Base-by-base conservation (phyloP, 1,140 invertebrate genomes). In the Brachionus paranguensis region DNA sequence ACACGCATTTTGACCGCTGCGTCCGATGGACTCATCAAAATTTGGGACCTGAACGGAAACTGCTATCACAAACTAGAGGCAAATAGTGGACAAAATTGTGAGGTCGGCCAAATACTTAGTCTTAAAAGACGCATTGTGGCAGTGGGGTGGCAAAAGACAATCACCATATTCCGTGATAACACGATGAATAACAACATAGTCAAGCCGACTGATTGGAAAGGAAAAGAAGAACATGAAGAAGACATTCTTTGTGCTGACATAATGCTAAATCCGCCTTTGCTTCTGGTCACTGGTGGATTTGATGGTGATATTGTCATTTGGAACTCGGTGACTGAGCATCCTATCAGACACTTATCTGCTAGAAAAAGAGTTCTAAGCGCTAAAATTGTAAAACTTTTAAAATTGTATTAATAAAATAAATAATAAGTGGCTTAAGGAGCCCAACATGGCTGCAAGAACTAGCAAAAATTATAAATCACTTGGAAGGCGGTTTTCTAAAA, bases 241-340 rank as follows among this genome's bases (percentile, higher is more conserved):
- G 93, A 94, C 86, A 92, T 95, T 47, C 89, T 93, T 55, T 92
- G 92, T 64, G 91, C 91, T 1, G 92, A 86, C 7, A 43, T 83
- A 47, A 83, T 68, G 60, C 88, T 87, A 74, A 84, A 85, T 84
- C 85, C 90, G n/a, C 92, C 93, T 1, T 90, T 93, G 86, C 89
- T 91, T 0, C 87, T 95, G 0, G 93, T 92, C 12, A 94, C 94
- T 17, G 89, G 88, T 24, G 87, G 91, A 2, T 93, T 93, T 85
- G 92, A 93, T 85, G 94, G 94, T 3, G 93, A 94, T 87, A 90
- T 95, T 11, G 90, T 94, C 74, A 89, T 95, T 41, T 95, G 94
- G 94, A 89, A 90, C 85, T 88, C 87, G 24, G 88, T 87, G 78
- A 88, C 88, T 3, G 89, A 90, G 78, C 86, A 87, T 74, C 86